These are phyloP conservation scores for Zygogramma bicolorata DNA, from an alignment of 2,888 invertebrate species.

Conservation along the genomic window DNA sequence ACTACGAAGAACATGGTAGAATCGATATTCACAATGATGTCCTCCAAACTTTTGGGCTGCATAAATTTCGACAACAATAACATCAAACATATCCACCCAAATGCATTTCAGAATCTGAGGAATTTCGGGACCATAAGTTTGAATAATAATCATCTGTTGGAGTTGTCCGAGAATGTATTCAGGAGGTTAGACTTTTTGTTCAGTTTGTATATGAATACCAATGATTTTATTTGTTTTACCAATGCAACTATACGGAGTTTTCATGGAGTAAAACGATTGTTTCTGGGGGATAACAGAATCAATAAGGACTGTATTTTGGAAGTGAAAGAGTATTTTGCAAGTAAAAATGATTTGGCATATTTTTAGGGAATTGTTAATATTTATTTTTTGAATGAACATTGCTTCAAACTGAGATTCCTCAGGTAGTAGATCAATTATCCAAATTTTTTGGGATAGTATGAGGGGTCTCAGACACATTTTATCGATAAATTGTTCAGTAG, in stretches of 20 bases:
- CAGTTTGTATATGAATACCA: constrained; percentile 42
- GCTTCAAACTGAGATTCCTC: too few relatives aligned
- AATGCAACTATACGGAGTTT: constrained; percentile 41
- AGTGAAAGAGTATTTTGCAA: constrained; percentile 30
- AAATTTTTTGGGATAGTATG: too few relatives aligned
- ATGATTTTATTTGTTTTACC: constrained; percentile 45
- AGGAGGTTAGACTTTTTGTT: constrained; percentile 37
- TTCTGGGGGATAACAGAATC: constrained; percentile 39
- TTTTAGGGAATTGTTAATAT: too few relatives aligned
- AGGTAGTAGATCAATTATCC: too few relatives aligned
- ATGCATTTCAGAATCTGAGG: constrained; percentile 42
- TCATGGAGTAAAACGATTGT: constrained; percentile 37
- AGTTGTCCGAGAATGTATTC: constrained; percentile 37
- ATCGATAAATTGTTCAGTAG: too few relatives aligned
- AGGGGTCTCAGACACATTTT: too few relatives aligned
- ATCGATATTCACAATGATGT: constrained; percentile 21
- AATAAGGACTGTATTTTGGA: constrained; percentile 40
- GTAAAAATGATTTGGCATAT: constrained; percentile 42
- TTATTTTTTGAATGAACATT: too few relatives aligned
- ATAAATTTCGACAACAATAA: constrained; percentile 44
- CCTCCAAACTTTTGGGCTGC: constrained; percentile 31
- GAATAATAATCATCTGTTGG: constrained; percentile 39
- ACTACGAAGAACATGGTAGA: constrained; percentile 39
- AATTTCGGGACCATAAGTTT: constrained; percentile 42
- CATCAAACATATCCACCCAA: constrained; percentile 38